Base-by-base conservation (phyloP, 2,113 vertebrate genomes). In the Macquaria ambigua region DNA sequence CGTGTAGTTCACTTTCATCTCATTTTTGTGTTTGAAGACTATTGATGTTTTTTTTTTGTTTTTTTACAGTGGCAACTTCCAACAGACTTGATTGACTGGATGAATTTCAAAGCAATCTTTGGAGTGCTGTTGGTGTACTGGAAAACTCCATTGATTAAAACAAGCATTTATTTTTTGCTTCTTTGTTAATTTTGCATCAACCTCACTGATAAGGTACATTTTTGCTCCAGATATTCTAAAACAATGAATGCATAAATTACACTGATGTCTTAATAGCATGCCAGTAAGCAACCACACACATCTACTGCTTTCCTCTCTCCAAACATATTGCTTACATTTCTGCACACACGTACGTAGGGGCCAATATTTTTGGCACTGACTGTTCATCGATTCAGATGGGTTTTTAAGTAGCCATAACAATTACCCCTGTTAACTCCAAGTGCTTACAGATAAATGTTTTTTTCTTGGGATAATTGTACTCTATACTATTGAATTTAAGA, bases 1-100 rank as follows among this genome's bases (percentile, higher is more conserved):
- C 66, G 87, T 87, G 84, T 89, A 76, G 62, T 92, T 93, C 87
- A 91, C 84, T 90, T 89, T 86, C 84, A 89, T 90, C 82, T 88
- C 34, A 9, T 64, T 41, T 72, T 56, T 86, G 58, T 78, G n/a
- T 82, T 84, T 61, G 62, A 56, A 53, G 64, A 48, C 21, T 21
- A 8, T 39, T 43, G 16, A 64, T 68, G 75, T 75, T 81, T 4
- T 67, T 79, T 34, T 3, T 34, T 34, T 34, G 2, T 4, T 34
- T 34, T 34, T 39, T 62, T 15, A 18, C 62, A 14, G 28, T 5
- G 4, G 41, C 34, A 80, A 41, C 71, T 66, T 81, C 63, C 61
- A 77, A 15, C 71, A 34, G 48, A 69, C 34, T 53, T 12, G n/a
- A 34, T 34, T 34, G 34, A 34, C 34, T 34, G 34, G 66, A 10